Evolutionary conservation across 2,113 vertebrate genomes (phyloP).

Genomic region (Silurus asotus): DNA sequence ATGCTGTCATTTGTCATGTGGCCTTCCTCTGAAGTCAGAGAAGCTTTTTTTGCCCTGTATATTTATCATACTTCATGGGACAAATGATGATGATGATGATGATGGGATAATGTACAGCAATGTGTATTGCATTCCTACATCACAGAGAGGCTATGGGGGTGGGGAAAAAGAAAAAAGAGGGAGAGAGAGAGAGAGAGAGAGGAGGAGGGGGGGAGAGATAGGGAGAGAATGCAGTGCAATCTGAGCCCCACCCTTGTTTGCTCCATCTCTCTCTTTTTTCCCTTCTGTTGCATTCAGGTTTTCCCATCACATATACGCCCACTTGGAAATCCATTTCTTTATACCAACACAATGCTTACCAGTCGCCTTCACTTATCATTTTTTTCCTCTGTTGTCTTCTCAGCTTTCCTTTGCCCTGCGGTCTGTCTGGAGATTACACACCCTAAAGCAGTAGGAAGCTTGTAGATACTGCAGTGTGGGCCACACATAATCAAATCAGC

Average conservation of each 20-base stretch:
- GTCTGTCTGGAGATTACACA: not conserved
- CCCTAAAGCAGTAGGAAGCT: not conserved
- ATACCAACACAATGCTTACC: not conserved
- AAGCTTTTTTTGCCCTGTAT: not conserved
- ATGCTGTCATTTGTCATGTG: not conserved
- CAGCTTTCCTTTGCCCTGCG: not conserved
- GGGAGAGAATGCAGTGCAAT: conserved; percentile 52
- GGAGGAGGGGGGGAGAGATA: conserved; percentile 7
- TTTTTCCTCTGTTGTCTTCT: not conserved
- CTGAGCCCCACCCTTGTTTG: conserved; percentile 57
- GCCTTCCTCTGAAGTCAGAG: not conserved
- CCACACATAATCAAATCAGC: not conserved
- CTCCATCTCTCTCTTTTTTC: not conserved
- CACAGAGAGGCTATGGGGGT: not conserved
- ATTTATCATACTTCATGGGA: not conserved
- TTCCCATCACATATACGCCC: not conserved
- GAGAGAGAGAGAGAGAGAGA: conserved; percentile 8
- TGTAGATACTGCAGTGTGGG: not conserved
- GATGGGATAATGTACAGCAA: not conserved
- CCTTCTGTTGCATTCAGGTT: not conserved
- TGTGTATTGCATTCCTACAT: not conserved
- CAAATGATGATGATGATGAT: not conserved
- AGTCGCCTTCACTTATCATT: not conserved
- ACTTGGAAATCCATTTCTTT: not conserved
- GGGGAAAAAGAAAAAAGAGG: not conserved